These are phyloP conservation scores for Desmodus rotundus DNA, from an alignment of 2,113 vertebrate genomes.

Conservation along the genomic window DNA sequence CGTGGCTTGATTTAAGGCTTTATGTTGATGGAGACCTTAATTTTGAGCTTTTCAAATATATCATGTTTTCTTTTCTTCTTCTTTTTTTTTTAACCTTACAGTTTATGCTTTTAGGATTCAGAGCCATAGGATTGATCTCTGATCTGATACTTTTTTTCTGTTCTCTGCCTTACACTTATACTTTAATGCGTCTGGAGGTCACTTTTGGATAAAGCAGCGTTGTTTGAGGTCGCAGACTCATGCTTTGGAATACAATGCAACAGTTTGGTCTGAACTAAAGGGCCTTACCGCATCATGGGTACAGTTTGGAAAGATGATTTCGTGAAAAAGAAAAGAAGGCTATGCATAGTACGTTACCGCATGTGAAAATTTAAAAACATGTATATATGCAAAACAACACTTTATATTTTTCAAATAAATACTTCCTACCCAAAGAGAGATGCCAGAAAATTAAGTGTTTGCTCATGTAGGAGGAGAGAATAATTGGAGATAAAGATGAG, in stretches of 20 bases:
- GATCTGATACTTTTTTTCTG: background rate
- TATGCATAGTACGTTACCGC: background rate
- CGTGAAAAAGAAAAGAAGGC: background rate
- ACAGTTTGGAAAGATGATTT: background rate
- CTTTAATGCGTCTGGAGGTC: background rate
- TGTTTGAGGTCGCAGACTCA: background rate
- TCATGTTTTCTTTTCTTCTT: background rate
- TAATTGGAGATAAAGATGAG: background rate
- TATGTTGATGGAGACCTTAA: background rate
- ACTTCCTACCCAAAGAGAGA: background rate
- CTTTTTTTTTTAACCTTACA: background rate
- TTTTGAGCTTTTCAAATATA: conserved; percentile 7
- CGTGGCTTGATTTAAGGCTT: conserved; percentile 6
- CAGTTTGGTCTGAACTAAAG: background rate
- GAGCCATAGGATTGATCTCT: background rate
- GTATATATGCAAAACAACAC: background rate
- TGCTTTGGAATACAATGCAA: background rate
- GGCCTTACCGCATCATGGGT: background rate
- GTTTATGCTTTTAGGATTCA: background rate
- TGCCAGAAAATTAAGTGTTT: conserved; percentile 10
- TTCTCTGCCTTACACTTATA: background rate
- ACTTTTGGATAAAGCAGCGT: background rate
- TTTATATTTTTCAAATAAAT: conserved; percentile 40
- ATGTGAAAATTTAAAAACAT: background rate
- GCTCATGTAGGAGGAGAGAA: background rate